These are phyloP conservation scores for Cichlasoma orientale DNA, from an alignment of 2,797 vertebrate genomes.

Conservation along the genomic window DNA sequence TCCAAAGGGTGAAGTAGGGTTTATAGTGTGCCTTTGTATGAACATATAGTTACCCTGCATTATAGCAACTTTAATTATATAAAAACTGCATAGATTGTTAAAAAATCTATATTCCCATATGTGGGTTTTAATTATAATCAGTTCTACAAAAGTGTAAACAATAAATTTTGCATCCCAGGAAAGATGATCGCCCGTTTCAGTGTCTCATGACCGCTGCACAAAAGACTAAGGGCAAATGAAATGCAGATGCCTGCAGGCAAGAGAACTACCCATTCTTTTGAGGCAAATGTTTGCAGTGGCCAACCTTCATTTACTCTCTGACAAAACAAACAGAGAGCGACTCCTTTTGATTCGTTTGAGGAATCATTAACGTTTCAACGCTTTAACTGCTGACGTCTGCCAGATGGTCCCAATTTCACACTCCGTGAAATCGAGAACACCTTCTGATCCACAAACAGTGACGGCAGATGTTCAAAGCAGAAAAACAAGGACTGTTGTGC, in stretches of 20 bases:
- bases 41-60: neutral
- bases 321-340: neutral
- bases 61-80: neutral
- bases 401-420: neutral
- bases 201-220: neutral
- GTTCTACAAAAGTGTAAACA: neutral
- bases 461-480: conserved; percentile 10
- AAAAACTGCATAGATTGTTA: neutral
- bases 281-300: neutral
- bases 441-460: neutral
- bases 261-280: neutral
- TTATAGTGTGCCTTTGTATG: neutral
- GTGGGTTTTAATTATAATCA: neutral
- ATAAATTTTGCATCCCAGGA: neutral
- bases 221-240: neutral
- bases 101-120: neutral
- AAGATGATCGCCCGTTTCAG: neutral
- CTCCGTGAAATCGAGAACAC: neutral
- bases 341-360: neutral
- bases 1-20: neutral
- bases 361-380: neutral
- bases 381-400: neutral
- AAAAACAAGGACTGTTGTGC: neutral
- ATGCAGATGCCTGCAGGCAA: neutral
- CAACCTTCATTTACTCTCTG: neutral